Evolutionary conservation across 2,888 invertebrate species (phyloP), one percentile per base, ranked within the genome.

Genomic region (Atherix ibis): DNA sequence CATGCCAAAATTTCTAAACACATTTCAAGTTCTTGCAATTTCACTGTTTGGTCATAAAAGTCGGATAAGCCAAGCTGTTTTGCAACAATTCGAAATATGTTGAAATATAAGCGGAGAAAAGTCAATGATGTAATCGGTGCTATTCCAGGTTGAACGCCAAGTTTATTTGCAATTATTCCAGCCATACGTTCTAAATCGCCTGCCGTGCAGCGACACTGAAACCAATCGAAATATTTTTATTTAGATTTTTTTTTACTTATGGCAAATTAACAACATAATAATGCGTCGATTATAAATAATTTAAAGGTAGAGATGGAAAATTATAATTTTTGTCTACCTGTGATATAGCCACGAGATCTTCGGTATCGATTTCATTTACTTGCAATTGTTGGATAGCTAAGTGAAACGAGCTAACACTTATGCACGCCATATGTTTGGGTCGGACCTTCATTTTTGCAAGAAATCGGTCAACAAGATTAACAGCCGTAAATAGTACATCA

Each of bases 101-200:
- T 58, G 34, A 73, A 65, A 54, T 76, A 69, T 44, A 81, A 64
- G 12, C 72, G 68, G 48, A 83, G 66, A 64, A 80, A 81, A 53
- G 73, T 71, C 40, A 76, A 66, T 32, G 77, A 66, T 1, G 76
- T 77, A 39, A 73, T 63, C 4, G 71, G 68, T 32, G 67, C 61
- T 33, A 67, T 65, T 35, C 67, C 68, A 43, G 66, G 66, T 41
- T 66, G 63, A 41, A 72, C 69, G 43, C 73, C 74, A 47, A 85
- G 67, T 63, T 89, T 89, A 60, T 76, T 73, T 14, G 68, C 70
- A 48, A 91, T 73, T 39, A 87, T 76, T 38, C 72, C 71, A 36
- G 85, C 79, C 89, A 91, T 91, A 44, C 91, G 77, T 15, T 72
- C 63, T 50, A 89, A 71, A 65, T 89, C 89, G 47, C 83, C 76